Percentiles rank a stretch among this genome's conserved stretches.
phyloP scores from a whole-genome alignment of 2,113 vertebrate genomes.

The Ciconia boyciana region DNA sequence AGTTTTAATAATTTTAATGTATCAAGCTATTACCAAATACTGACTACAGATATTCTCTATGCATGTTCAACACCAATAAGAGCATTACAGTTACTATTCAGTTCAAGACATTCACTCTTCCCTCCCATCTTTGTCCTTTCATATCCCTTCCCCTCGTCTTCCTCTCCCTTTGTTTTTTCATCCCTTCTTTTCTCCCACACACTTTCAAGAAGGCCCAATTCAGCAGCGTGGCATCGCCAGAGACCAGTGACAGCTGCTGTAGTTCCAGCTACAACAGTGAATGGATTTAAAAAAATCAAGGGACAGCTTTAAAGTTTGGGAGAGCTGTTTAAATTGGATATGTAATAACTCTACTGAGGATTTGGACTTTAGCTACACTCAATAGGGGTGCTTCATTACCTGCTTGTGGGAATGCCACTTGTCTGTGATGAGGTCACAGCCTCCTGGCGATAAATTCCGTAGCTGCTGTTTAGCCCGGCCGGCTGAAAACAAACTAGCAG shows the following conservation, averaged over 20 bases:
- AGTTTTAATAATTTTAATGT: neutral
- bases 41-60: neutral
- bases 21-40: neutral
- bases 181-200: constrained; percentile 36
- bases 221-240: neutral
- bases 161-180: constrained; percentile 26
- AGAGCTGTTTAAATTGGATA: constrained; percentile 12
- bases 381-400: constrained; percentile 46
- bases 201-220: constrained; percentile 26
- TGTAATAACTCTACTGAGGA: constrained; percentile 11
- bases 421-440: constrained; percentile 49
- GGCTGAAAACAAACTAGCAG: constrained; percentile 50
- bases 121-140: constrained; percentile 34
- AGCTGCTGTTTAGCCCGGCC: constrained; percentile 25
- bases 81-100: neutral
- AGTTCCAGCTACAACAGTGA: constrained; percentile 9
- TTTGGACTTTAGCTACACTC: constrained; percentile 10
- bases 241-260: neutral
- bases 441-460: constrained; percentile 30
- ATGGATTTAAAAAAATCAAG: neutral
- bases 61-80: neutral
- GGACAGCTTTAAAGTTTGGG: constrained; percentile 27
- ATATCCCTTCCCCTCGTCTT: constrained; percentile 18
- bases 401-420: constrained; percentile 55
- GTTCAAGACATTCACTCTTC: neutral